A percentile compares a stretch with the other conserved stretches of the same genome.
Conservation (phyloP, 2,888 invertebrate genomes). For the Phengaris alcon region DNA sequence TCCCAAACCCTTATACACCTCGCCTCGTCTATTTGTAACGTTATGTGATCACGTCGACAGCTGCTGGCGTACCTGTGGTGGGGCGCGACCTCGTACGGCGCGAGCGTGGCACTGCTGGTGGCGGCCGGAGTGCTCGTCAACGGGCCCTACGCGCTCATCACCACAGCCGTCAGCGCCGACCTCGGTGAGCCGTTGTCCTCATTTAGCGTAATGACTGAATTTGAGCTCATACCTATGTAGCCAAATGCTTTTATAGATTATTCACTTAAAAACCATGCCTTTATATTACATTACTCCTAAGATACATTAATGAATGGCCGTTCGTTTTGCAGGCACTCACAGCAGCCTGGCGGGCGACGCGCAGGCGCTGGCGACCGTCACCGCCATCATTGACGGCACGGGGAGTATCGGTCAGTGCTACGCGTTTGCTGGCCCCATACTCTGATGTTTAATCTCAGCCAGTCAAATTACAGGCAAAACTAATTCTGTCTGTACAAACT, state of each 20-base stretch:
- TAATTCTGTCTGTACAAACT: too few species aligned
- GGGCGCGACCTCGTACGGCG: constrained; percentile 80
- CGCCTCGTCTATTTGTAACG: neutral
- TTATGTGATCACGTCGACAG: constrained; percentile 63
- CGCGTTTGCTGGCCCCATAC: too few species aligned
- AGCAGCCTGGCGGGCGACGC: constrained; percentile 89
- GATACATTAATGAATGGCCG: too few species aligned
- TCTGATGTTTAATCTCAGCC: too few species aligned
- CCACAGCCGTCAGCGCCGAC: constrained; percentile 97
- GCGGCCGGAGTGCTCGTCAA: constrained; percentile 92
- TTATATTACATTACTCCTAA: too few species aligned
- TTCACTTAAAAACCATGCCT: too few species aligned
- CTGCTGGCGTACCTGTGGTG: constrained; percentile 88
- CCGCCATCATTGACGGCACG: constrained; percentile 98
- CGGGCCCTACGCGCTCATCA: constrained; percentile 97
- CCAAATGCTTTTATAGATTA: too few species aligned
- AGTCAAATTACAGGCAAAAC: too few species aligned
- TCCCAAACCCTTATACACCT: too few species aligned
- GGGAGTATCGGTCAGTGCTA: constrained; percentile 86
- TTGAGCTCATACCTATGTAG: too few species aligned
- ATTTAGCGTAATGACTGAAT: too few species aligned
- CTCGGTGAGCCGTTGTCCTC: constrained; percentile 71
- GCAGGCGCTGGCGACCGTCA: constrained; percentile 96
- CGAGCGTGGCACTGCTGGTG: constrained; percentile 84
- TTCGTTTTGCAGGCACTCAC: constrained; percentile 82